Evolutionary conservation across 2,888 invertebrate genomes (phyloP).

Genomic region (Drosophila multiciliata): DNA sequence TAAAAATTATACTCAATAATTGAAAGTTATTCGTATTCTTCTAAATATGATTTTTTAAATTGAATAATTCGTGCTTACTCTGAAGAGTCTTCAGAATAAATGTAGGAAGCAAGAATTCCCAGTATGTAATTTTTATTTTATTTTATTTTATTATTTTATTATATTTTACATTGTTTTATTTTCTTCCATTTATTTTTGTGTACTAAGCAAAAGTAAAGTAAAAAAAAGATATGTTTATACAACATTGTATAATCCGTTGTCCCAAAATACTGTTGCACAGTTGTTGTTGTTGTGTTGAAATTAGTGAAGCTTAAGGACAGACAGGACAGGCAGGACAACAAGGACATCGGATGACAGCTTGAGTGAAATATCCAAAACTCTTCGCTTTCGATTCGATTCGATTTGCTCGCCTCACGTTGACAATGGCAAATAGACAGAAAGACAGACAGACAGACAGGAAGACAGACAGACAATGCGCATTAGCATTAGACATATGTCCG

Average conservation of each 20-base stretch:
- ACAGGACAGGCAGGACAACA: not conserved
- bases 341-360: conserved; percentile 40
- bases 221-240: not conserved
- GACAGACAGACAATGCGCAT: conserved; percentile 64
- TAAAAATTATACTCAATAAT: not conserved
- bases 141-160: too few relatives aligned
- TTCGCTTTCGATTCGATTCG: conserved; percentile 38
- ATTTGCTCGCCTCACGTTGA: conserved; percentile 48
- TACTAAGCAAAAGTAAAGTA: not conserved
- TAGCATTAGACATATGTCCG: conserved; percentile 70
- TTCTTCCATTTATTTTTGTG: not conserved
- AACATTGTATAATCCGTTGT: not conserved
- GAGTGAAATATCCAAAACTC: conserved; percentile 64
- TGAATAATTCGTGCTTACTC: too few relatives aligned
- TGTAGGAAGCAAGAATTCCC: too few relatives aligned
- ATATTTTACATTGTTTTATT: not conserved
- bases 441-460: not conserved
- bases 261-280: conserved; percentile 25
- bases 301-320: conserved; percentile 50
- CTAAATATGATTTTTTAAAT: too few relatives aligned
- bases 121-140: too few relatives aligned
- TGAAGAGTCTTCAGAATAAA: too few relatives aligned
- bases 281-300: conserved; percentile 28
- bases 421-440: conserved; percentile 36
- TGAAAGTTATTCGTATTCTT: not conserved